Conservation (phyloP, 2,888 invertebrate species). For the Macrostomum cliftonense region DNA sequence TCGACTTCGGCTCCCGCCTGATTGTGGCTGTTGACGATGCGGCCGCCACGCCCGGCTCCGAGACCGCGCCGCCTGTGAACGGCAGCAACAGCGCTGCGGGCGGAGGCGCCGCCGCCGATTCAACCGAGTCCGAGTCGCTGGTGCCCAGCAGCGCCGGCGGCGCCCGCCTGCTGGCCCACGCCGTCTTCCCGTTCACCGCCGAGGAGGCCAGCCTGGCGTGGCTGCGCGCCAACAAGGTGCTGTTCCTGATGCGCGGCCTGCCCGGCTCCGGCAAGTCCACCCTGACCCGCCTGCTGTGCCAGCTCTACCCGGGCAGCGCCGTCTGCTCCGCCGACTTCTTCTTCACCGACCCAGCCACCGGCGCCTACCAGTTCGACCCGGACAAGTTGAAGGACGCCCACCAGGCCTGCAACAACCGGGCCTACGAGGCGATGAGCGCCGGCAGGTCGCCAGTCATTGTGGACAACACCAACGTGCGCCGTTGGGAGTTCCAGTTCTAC, state of each 20-base stretch:
- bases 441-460: conserved; percentile 19
- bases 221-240: conserved; percentile 12
- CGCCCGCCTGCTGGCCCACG: not conserved
- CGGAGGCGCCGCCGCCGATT: too few species aligned
- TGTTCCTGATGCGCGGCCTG: conserved; percentile 35
- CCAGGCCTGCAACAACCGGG: conserved; percentile 22
- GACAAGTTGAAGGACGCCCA: conserved; percentile 26
- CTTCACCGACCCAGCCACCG: conserved; percentile 17
- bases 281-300: conserved; percentile 20
- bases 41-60: too few species aligned
- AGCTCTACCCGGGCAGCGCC: conserved; percentile 17
- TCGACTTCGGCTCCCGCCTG: too few species aligned
- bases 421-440: conserved; percentile 8
- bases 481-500: conserved; percentile 32
- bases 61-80: too few species aligned
- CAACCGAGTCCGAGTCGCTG: too few species aligned
- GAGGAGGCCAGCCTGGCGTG: too few species aligned
- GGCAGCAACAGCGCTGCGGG: too few species aligned
- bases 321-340: conserved; percentile 34
- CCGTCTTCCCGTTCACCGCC: not conserved
- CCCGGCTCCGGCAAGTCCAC: conserved; percentile 37
- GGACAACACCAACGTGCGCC: conserved; percentile 34
- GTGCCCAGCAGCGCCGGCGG: conserved; percentile 7
- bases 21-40: too few species aligned
- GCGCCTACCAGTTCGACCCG: conserved; percentile 20